Evolutionary conservation across 53 echinoderm and acorn worm species (phyloP).

Genomic region (Zoroaster sp.): DNA sequence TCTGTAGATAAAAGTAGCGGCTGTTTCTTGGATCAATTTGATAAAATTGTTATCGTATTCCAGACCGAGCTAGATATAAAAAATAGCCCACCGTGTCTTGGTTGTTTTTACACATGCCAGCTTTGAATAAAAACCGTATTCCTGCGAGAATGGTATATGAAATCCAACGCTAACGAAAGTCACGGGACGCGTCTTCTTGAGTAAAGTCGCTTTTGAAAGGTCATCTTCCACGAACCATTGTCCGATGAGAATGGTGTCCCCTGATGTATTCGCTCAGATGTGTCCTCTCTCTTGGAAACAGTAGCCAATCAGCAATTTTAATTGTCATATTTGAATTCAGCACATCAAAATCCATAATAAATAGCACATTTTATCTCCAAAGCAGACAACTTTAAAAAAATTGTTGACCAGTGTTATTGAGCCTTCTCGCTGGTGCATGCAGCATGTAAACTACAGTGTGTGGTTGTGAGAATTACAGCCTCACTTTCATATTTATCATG

Average conservation of each 20-base stretch:
- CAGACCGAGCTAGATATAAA: not conserved
- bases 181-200: not conserved
- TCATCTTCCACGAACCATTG: not conserved
- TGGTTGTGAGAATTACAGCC: too few species aligned
- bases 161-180: not conserved
- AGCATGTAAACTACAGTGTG: too few species aligned
- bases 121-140: not conserved
- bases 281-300: too few species aligned
- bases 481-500: too few species aligned
- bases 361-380: too few species aligned
- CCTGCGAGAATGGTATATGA: not conserved
- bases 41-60: not conserved
- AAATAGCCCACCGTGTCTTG: not conserved
- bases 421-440: too few species aligned
- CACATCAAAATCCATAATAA: too few species aligned
- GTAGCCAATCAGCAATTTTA: too few species aligned
- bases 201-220: not conserved
- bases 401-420: too few species aligned
- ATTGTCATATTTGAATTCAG: too few species aligned
- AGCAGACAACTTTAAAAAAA: too few species aligned
- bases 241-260: not conserved
- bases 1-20: not conserved
- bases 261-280: not conserved
- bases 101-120: not conserved
- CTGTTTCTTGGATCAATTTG: not conserved